Conservation (phyloP, 2,797 vertebrate species). For the Myiotriccus ornatus region DNA sequence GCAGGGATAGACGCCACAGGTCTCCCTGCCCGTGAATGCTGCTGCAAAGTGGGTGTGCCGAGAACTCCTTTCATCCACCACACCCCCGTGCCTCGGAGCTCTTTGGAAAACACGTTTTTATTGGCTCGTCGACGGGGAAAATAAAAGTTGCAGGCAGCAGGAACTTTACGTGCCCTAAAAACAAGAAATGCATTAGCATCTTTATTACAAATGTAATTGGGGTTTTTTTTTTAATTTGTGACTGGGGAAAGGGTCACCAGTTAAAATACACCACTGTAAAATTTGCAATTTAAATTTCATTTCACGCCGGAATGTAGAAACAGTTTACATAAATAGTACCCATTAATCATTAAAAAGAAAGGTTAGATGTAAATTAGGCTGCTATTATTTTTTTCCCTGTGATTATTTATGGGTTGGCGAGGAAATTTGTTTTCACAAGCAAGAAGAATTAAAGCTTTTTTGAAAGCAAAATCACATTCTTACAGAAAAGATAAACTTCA, state of each 20-base stretch:
- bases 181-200: slow-evolving; percentile 78
- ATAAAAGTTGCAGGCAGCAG: slow-evolving; percentile 41
- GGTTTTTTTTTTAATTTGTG: slow-evolving; percentile 72
- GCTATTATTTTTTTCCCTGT: slow-evolving; percentile 58
- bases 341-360: slow-evolving; percentile 82
- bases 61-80: background rate
- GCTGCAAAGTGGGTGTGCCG: background rate
- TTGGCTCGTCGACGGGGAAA: background rate
- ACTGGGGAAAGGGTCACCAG: slow-evolving; percentile 74
- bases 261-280: slow-evolving; percentile 78
- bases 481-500: slow-evolving; percentile 40
- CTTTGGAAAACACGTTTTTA: slow-evolving; percentile 27
- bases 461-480: slow-evolving; percentile 52
- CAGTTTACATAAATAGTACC: slow-evolving; percentile 78
- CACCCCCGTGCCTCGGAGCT: background rate
- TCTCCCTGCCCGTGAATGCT: background rate
- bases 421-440: slow-evolving; percentile 64
- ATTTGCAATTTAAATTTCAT: slow-evolving; percentile 83
- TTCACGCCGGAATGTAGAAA: slow-evolving; percentile 75
- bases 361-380: slow-evolving; percentile 77
- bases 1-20: fast-evolving
- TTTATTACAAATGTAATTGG: slow-evolving; percentile 81
- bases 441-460: slow-evolving; percentile 39
- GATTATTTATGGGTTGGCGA: slow-evolving; percentile 69
- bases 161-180: slow-evolving; percentile 65